Conservation (phyloP, 2,113 vertebrate genomes). For the Prietella phreatophila region DNA sequence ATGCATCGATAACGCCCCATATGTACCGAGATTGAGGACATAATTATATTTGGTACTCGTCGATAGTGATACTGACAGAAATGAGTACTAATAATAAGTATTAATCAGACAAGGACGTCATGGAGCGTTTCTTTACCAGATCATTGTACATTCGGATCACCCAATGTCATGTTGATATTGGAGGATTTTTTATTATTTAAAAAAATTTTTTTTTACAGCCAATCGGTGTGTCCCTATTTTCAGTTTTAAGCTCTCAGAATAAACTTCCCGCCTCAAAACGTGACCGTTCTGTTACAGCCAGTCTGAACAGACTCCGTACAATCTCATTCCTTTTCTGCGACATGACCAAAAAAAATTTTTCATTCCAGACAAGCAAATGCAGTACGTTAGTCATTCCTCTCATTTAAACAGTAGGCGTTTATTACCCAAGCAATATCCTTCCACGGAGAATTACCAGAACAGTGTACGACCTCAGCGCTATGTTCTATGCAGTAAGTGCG, state of each 20-base stretch:
- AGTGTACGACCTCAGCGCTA: conserved; percentile 51
- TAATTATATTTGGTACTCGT: background rate
- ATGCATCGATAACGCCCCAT: background rate
- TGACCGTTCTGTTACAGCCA: background rate
- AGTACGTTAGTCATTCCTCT: background rate
- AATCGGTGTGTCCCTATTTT: background rate
- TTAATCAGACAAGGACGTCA: background rate
- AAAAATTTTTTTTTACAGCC: background rate
- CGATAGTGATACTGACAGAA: background rate
- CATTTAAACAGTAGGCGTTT: background rate
- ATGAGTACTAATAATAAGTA: background rate
- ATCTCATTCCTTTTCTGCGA: conserved; percentile 1
- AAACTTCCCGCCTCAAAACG: background rate
- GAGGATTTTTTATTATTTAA: background rate
- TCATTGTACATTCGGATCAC: background rate
- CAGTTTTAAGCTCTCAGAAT: background rate
- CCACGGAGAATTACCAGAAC: conserved; percentile 51
- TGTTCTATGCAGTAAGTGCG: conserved; percentile 73
- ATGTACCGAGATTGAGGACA: background rate
- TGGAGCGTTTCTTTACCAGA: background rate
- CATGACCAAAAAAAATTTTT: conserved; percentile 23
- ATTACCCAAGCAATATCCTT: conserved; percentile 63
- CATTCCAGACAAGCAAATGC: background rate
- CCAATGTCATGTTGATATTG: background rate
- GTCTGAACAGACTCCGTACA: background rate